These are phyloP conservation scores for Apotomis turbidana DNA, from an alignment of 2,888 invertebrate species.

Conservation along the genomic window DNA sequence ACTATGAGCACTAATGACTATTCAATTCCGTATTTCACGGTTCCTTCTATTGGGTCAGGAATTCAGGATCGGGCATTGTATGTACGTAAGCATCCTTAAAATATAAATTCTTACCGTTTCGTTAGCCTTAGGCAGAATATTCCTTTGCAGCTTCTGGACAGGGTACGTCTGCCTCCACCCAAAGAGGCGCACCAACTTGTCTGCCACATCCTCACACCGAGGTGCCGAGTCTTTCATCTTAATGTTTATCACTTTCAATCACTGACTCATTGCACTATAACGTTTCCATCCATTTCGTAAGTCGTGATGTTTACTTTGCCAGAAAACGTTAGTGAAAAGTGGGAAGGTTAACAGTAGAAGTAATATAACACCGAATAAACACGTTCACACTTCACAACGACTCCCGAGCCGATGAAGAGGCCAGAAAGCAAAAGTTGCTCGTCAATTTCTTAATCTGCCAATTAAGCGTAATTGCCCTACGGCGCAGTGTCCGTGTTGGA, in stretches of 20 bases:
- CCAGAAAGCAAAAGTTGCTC: constrained; percentile 5
- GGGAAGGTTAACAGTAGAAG: constrained; percentile 42
- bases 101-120: constrained; percentile 59
- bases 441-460: constrained; percentile 28
- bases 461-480: constrained; percentile 11
- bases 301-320: constrained; percentile 34
- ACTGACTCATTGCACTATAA: constrained; percentile 24
- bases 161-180: constrained; percentile 92
- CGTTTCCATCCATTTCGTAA: constrained; percentile 43
- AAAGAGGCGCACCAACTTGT: constrained; percentile 89
- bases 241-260: constrained; percentile 16
- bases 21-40: too few species aligned
- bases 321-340: constrained; percentile 45
- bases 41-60: too few species aligned
- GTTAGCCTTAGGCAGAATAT: constrained; percentile 77
- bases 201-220: constrained; percentile 90
- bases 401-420: constrained; percentile 1
- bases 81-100: too few species aligned
- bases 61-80: too few species aligned
- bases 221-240: constrained; percentile 86
- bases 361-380: constrained; percentile 14
- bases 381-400: constrained; percentile 14
- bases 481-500: constrained; percentile 10
- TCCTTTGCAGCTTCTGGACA: constrained; percentile 89
- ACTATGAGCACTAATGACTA: too few species aligned